These are phyloP conservation scores for Leptinotarsa defecta DNA, from an alignment of 1,140 invertebrate genomes.

Conservation along the genomic window DNA sequence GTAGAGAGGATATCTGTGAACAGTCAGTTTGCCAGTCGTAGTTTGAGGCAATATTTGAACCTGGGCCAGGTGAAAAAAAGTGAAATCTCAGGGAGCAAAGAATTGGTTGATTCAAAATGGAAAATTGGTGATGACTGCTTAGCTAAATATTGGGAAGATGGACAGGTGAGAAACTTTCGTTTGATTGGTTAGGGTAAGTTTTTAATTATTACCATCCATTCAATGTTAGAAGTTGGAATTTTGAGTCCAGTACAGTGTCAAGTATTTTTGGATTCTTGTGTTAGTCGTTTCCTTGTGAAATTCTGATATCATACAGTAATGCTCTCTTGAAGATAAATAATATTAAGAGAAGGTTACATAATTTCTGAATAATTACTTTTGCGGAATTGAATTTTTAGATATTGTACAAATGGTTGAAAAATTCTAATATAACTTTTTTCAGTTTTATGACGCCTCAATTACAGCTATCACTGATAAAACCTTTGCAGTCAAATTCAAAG, in stretches of 20 bases:
- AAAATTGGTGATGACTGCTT: conserved; percentile 80
- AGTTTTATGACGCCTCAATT: conserved; percentile 86
- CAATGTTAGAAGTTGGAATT: too few relatives aligned
- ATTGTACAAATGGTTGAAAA: too few relatives aligned
- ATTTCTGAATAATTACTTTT: too few relatives aligned
- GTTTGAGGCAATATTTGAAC: conserved; percentile 50
- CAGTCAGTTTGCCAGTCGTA: conserved; percentile 49
- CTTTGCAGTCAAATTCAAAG: conserved; percentile 82
- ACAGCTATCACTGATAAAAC: conserved; percentile 77
- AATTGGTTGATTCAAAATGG: conserved; percentile 63
- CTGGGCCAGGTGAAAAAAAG: conserved; percentile 49
- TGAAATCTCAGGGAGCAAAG: conserved; percentile 39
- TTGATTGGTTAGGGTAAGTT: background rate
- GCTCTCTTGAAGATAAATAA: too few relatives aligned
- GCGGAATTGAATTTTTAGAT: too few relatives aligned
- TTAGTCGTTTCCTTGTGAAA: too few relatives aligned
- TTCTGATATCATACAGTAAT: too few relatives aligned
- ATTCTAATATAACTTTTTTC: conserved; percentile 47
- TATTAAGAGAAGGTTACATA: too few relatives aligned
- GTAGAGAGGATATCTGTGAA: conserved; percentile 45
- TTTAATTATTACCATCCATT: background rate
- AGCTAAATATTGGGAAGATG: conserved; percentile 92
- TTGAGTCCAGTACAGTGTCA: too few relatives aligned
- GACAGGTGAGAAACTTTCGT: conserved; percentile 63
- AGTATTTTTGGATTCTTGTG: too few relatives aligned